These are phyloP conservation scores for Leptatherina wallacei DNA, from an alignment of 2,797 vertebrate species.

Conservation along the genomic window DNA sequence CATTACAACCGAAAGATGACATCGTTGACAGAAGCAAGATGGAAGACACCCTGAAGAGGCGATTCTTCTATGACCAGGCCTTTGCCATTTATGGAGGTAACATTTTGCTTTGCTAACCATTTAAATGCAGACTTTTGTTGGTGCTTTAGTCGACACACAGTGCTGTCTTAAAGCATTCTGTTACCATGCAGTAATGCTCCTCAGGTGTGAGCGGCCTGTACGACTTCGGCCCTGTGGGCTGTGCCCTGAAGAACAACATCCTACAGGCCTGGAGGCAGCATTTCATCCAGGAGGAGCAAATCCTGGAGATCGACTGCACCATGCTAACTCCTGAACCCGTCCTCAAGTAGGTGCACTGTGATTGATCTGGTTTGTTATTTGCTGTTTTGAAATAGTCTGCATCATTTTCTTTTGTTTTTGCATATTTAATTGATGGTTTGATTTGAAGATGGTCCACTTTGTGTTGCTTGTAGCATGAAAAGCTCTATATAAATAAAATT, in stretches of 20 bases:
- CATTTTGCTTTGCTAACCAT: background rate
- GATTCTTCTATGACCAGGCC: constrained; percentile 98
- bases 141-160: background rate
- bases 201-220: constrained; percentile 97
- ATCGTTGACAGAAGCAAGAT: constrained; percentile 95
- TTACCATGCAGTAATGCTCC: constrained; percentile 54
- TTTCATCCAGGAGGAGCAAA: constrained; percentile 99
- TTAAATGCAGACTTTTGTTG: background rate
- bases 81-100: constrained; percentile 98
- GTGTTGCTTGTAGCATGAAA: too few relatives aligned
- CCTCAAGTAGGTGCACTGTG: constrained; percentile 87
- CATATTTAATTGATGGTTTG: background rate
- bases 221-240: constrained; percentile 97
- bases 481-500: too few relatives aligned
- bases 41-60: constrained; percentile 97
- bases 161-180: constrained; percentile 1
- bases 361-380: too few relatives aligned
- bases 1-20: constrained; percentile 96
- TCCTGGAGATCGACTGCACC: constrained; percentile 98
- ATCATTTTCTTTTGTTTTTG: background rate
- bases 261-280: constrained; percentile 97
- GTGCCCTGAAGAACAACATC: constrained; percentile 97
- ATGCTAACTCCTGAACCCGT: constrained; percentile 97
- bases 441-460: too few relatives aligned
- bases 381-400: background rate